Evolutionary conservation across 2,113 vertebrate species (phyloP), one percentile per base, ranked within the genome.

Genomic region (Rhegmatorhina hoffmannsi): DNA sequence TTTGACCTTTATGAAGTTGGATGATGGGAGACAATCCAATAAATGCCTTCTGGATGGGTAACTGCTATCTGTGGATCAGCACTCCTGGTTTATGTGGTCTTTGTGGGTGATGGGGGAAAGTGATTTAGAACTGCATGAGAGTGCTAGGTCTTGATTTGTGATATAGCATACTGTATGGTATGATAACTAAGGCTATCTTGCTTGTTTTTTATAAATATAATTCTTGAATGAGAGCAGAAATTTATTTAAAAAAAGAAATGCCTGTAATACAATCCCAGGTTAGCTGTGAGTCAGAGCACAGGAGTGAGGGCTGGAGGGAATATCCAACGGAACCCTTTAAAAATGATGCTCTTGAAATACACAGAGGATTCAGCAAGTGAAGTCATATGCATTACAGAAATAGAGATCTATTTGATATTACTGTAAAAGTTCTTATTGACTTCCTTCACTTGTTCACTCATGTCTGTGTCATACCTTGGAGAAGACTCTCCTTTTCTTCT

Each of bases 31-130:
- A 92, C 85, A 96, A 86, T 95, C 88, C 85, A 96, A 12, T 97
- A 95, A 97, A 94, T 76, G 38, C 94, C 92, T 94, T 97, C 92
- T 95, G 92, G 74, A 73, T 95, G 60, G 92, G 85, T 88, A 89
- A 75, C 76, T 92, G 55, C 91, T 97, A 83, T 62, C 92, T 96
- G 79, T 92, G 82, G 82, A 78, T 90, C 91, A 82, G 74, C 86
- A n/a, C 28, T 85, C 67, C 76, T 73, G 62, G 40, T 80, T 96
- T 82, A 49, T 90, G 44, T 53, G 44, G 83, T 89, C 95, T 90
- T 59, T 88, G 49, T 90, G 91, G 66, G 82, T 40, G 47, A 62
- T 43, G 89, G 55, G 79, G 60, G 72, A 92, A 93, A 94, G 77
- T 84, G 47, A 81, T 96, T 97, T 95, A 92, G 74, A 96, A 38